These are phyloP conservation scores for Lepeophtheirus nordmannii DNA, from an alignment of 2,888 invertebrate genomes.

Conservation along the genomic window DNA sequence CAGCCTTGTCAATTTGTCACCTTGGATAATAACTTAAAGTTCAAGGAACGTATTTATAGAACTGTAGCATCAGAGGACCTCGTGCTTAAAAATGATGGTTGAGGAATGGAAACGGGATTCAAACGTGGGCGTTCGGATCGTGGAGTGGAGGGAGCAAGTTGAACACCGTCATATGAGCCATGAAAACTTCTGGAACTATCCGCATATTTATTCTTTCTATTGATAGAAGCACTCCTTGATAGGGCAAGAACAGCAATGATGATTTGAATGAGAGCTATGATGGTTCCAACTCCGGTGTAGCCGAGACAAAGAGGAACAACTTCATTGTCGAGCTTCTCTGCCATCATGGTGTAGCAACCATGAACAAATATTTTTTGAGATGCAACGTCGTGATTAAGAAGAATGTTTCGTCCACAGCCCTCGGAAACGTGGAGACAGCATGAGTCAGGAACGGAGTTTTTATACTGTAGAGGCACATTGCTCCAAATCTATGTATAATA, in stretches of 20 bases:
- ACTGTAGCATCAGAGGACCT: no score
- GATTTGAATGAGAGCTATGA: constrained; percentile 11
- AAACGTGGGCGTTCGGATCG: no score
- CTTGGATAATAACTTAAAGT: no score
- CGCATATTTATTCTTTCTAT: neutral
- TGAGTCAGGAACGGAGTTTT: constrained; percentile 16
- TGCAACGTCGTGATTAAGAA: neutral
- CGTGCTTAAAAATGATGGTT: no score
- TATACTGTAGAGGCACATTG: neutral
- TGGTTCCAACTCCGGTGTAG: constrained; percentile 12
- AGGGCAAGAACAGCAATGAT: neutral
- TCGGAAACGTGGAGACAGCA: constrained; percentile 2
- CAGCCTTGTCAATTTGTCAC: no score
- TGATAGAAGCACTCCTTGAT: neutral
- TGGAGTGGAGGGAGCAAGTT: no score
- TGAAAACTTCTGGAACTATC: neutral
- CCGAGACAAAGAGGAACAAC: constrained; percentile 9
- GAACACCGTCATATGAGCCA: neutral
- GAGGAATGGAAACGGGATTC: no score
- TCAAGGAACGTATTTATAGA: no score
- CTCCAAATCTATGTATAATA: constrained; percentile 3
- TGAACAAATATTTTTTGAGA: constrained; percentile 1
- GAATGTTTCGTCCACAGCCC: constrained; percentile 6
- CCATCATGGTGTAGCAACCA: neutral
- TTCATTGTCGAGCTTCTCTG: neutral